Evolutionary conservation across 2,888 invertebrate species (phyloP).

Genomic region (Neoitamus cyanurus): DNA sequence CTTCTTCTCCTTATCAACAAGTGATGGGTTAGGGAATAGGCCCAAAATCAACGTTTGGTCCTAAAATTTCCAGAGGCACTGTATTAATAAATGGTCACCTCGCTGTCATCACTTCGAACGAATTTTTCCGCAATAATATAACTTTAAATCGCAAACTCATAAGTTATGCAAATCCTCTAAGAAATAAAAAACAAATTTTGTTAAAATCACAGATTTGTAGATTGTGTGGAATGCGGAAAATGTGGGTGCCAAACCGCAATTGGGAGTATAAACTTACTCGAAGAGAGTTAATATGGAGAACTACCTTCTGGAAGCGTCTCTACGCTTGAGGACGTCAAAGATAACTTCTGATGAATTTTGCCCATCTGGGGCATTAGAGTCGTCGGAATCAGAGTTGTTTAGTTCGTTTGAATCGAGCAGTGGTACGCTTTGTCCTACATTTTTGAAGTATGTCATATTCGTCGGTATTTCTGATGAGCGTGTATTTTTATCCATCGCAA

Average conservation of each 20-base stretch:
- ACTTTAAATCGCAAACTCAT: neutral
- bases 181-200: neutral
- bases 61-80: too few species aligned
- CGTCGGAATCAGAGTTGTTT: conserved; percentile 62
- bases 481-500: conserved; percentile 12
- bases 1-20: too few species aligned
- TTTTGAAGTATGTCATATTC: conserved; percentile 52
- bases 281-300: neutral
- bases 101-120: neutral
- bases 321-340: conserved; percentile 70
- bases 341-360: conserved; percentile 68
- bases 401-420: conserved; percentile 59
- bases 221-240: conserved; percentile 10
- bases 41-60: too few species aligned
- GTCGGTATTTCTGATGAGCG: conserved; percentile 37
- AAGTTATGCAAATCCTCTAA: neutral
- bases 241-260: neutral
- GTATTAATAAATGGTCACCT: neutral
- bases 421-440: conserved; percentile 60
- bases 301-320: conserved; percentile 62
- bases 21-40: too few species aligned
- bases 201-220: conserved; percentile 16
- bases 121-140: neutral
- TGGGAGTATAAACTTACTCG: neutral
- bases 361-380: conserved; percentile 65